Evolutionary conservation across 2,113 vertebrate genomes (phyloP).

Genomic region (Helogale parvula): DNA sequence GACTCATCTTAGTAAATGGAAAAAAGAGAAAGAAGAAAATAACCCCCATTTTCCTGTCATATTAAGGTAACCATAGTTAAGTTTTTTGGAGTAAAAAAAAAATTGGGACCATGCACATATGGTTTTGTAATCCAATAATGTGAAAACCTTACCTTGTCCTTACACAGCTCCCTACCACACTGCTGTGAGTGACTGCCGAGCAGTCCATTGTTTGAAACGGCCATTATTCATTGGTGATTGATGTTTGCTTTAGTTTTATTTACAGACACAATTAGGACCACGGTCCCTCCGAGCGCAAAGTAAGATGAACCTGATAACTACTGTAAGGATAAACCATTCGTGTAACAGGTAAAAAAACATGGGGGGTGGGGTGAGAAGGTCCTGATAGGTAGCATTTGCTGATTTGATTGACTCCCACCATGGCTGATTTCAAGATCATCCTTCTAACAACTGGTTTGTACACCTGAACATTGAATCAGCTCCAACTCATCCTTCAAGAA

Average conservation of each 20-base stretch:
- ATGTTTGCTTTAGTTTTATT: slow-evolving; percentile 12
- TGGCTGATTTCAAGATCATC: background rate
- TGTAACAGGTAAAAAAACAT: background rate
- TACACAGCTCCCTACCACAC: accelerated
- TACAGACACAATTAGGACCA: background rate
- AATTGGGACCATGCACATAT: background rate
- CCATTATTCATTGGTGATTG: background rate
- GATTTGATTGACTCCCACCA: background rate
- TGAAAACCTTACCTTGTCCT: background rate
- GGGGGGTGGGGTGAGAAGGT: background rate
- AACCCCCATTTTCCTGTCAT: background rate
- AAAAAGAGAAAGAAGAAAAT: background rate
- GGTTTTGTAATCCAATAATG: background rate
- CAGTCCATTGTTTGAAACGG: background rate
- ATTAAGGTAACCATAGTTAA: background rate
- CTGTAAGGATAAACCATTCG: background rate
- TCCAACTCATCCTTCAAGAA: background rate
- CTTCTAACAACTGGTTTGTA: background rate
- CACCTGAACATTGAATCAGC: background rate
- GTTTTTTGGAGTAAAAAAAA: background rate
- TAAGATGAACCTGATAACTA: background rate
- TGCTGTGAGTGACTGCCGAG: background rate
- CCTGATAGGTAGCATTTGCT: background rate
- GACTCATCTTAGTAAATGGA: background rate
- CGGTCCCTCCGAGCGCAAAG: background rate